Conservation (phyloP, 1,140 invertebrate genomes). For the Tyrophagus putrescentiae region DNA sequence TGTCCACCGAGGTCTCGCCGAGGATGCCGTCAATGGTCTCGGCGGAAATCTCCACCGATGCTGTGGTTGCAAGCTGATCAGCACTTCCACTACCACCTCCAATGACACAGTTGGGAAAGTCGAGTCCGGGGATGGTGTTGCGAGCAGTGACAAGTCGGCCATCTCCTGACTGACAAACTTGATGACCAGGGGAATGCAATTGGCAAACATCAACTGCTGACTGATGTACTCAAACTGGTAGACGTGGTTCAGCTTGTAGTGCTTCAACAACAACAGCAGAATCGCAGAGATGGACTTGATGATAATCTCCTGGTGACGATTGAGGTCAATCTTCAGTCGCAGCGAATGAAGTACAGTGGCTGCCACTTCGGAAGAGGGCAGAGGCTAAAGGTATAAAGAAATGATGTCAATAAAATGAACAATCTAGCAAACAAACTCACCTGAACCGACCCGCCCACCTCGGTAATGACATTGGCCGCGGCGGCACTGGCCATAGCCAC, state of each 20-base stretch:
- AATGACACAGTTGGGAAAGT: slow-evolving; percentile 90
- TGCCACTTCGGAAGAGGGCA: slow-evolving; percentile 66
- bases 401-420: no score
- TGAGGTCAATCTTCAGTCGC: slow-evolving; percentile 90
- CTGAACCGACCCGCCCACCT: no score
- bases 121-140: slow-evolving; percentile 81
- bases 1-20: no score
- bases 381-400: no score
- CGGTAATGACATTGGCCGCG: slow-evolving; percentile 3
- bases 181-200: slow-evolving; percentile 92
- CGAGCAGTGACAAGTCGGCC: slow-evolving; percentile 70
- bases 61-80: slow-evolving; percentile 82
- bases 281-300: slow-evolving; percentile 94
- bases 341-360: slow-evolving; percentile 92
- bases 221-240: slow-evolving; percentile 99
- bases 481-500: background rate
- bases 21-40: no score
- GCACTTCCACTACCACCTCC: no score
- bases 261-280: slow-evolving; percentile 79
- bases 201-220: slow-evolving; percentile 96
- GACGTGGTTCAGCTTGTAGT: slow-evolving; percentile 97
- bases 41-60: slow-evolving; percentile 42
- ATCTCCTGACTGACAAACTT: slow-evolving; percentile 99
- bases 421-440: no score
- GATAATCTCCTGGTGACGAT: slow-evolving; percentile 96